Conservation (phyloP, 2,113 vertebrate genomes). For the Stomatorhinus ivindoensis region DNA sequence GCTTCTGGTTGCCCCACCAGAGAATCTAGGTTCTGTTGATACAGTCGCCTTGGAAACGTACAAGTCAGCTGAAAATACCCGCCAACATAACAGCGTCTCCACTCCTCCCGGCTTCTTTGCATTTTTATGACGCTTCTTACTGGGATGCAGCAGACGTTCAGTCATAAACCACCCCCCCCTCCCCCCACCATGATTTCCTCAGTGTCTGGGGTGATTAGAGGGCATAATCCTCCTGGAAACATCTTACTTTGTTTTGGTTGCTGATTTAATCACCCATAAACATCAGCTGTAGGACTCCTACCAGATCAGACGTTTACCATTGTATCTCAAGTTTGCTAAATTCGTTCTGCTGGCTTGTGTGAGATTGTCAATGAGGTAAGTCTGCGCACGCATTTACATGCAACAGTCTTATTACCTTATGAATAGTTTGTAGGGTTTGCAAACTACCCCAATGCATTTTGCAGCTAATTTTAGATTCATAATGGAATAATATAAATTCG, state of each 20-base stretch:
- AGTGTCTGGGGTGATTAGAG: neutral
- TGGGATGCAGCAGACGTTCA: neutral
- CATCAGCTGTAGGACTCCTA: neutral
- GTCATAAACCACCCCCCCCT: neutral
- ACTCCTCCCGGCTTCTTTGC: neutral
- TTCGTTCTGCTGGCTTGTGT: neutral
- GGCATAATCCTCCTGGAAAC: neutral
- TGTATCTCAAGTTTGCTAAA: neutral
- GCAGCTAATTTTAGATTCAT: neutral
- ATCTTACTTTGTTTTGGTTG: neutral
- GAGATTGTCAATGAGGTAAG: neutral
- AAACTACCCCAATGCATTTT: neutral
- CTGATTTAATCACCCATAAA: neutral
- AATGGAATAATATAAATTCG: neutral
- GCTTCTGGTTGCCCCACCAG: neutral
- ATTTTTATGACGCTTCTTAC: neutral
- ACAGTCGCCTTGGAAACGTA: neutral
- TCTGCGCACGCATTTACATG: neutral
- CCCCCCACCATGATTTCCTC: neutral
- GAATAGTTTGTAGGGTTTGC: neutral
- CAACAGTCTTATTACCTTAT: neutral
- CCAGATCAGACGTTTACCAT: neutral
- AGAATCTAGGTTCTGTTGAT: neutral
- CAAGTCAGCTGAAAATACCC: neutral
- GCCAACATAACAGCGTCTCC: neutral